phyloP scores from a whole-genome alignment of 2,888 invertebrate species.

The Agonum fuliginosum region DNA sequence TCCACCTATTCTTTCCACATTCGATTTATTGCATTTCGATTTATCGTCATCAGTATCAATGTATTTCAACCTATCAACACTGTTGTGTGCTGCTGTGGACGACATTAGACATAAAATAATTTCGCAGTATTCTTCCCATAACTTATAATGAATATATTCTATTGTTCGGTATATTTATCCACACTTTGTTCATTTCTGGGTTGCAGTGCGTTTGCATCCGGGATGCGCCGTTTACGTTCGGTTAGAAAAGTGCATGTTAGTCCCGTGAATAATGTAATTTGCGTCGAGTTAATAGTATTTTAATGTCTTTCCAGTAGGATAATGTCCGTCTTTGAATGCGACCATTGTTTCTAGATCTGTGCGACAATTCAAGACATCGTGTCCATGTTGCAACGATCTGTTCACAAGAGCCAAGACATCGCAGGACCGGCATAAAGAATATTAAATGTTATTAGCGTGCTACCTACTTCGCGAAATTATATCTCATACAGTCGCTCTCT shows the following conservation, averaged over 20 bases:
- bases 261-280: conserved; percentile 48
- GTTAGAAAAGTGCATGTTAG: conserved; percentile 52
- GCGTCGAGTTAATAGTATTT: conserved; percentile 54
- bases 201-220: conserved; percentile 5
- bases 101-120: no score
- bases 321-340: conserved; percentile 55
- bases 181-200: conserved; percentile 2
- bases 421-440: conserved; percentile 4
- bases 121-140: no score
- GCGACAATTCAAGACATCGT: conserved; percentile 14
- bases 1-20: no score
- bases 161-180: no score
- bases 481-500: background rate
- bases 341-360: conserved; percentile 47
- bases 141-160: no score
- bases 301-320: conserved; percentile 50
- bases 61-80: no score
- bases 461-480: conserved; percentile 21
- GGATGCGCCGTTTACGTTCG: conserved; percentile 14
- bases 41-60: no score
- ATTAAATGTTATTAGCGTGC: conserved; percentile 42
- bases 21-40: no score
- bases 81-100: no score
- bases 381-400: background rate
- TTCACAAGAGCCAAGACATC: background rate